These are phyloP conservation scores for Larimichthys crocea DNA, from an alignment of 2,113 vertebrate genomes.

Conservation along the genomic window DNA sequence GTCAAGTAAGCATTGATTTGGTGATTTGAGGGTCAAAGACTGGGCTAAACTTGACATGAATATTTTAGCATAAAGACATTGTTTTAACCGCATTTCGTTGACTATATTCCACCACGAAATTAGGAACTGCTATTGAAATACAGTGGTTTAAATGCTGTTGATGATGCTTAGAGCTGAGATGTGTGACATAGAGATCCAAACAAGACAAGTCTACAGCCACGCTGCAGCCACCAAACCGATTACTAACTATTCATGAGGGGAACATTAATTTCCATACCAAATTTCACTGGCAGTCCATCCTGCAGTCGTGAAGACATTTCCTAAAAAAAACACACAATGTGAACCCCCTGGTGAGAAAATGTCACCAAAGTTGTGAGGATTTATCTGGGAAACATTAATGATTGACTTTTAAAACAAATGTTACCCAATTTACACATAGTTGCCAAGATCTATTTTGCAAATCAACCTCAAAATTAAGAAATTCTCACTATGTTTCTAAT, in stretches of 20 bases:
- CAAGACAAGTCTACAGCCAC: background rate
- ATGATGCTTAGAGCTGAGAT: background rate
- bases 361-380: background rate
- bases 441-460: background rate
- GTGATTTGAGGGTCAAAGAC: background rate
- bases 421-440: background rate
- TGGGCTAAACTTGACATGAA: background rate
- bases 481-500: background rate
- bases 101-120: background rate
- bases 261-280: background rate
- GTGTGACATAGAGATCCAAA: no score
- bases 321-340: background rate
- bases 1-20: background rate
- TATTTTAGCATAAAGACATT: no score
- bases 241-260: background rate
- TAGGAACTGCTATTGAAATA: background rate
- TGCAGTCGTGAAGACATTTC: background rate
- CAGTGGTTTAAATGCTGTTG: background rate
- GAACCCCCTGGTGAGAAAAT: background rate
- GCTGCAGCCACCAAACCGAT: background rate
- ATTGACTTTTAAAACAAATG: no score
- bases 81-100: background rate
- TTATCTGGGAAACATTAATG: no score
- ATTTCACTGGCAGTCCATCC: background rate
- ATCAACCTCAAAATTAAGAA: background rate